Evolutionary conservation across 2,797 vertebrate genomes (phyloP).

Genomic region (Gila robusta): DNA sequence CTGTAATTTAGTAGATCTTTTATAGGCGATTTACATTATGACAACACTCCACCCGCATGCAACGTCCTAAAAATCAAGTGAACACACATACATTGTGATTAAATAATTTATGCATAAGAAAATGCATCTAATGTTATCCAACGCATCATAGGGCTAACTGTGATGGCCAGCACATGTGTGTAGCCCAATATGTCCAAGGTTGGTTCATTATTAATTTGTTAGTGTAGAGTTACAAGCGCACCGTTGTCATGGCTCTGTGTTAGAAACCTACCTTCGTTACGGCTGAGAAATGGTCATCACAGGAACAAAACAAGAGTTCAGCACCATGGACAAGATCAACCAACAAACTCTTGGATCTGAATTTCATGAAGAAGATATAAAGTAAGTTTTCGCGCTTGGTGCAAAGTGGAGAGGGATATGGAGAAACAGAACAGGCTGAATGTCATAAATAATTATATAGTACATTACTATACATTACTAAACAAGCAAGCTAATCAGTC

Average conservation of each 20-base stretch:
- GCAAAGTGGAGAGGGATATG: not conserved
- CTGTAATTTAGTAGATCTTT: not conserved
- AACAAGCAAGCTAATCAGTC: not conserved
- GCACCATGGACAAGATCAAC: slow-evolving; percentile 77
- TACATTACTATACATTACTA: not conserved
- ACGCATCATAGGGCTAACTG: not conserved
- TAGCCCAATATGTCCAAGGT: slow-evolving; percentile 45
- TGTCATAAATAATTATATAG: not conserved
- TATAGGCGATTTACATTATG: not conserved
- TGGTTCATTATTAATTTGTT: slow-evolving; percentile 59
- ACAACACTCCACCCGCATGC: not conserved
- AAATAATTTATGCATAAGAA: not conserved
- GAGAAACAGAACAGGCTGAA: not conserved
- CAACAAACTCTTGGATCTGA: not conserved
- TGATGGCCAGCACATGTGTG: slow-evolving; percentile 36
- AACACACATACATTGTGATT: not conserved
- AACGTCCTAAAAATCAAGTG: not conserved
- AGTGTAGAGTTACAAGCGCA: slow-evolving; percentile 42
- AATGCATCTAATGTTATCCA: not conserved
- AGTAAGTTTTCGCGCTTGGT: not conserved
- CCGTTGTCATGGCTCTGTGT: slow-evolving; percentile 24
- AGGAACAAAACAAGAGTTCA: slow-evolving; percentile 65
- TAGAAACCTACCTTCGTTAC: slow-evolving; percentile 8
- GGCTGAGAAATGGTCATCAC: slow-evolving; percentile 15
- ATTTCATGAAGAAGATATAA: not conserved